phyloP scores from a whole-genome alignment of 2,113 vertebrate genomes.

The Phaethon lepturus region DNA sequence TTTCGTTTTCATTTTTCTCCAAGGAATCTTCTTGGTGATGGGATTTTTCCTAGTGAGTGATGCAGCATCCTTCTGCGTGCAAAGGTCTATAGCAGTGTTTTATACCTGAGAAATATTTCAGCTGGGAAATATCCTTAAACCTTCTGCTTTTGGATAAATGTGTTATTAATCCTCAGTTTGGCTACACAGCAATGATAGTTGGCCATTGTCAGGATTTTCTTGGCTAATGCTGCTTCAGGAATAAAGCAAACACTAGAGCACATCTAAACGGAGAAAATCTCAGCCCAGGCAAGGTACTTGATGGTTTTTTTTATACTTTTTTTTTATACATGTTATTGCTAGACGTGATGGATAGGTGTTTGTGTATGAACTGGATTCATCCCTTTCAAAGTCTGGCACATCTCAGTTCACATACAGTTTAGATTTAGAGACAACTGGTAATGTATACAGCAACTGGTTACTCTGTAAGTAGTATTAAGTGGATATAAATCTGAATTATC shows the following conservation, averaged over 20 bases:
- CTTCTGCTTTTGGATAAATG: slow-evolving; percentile 39
- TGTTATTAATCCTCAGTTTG: slow-evolving; percentile 16
- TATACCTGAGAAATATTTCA: slow-evolving; percentile 42
- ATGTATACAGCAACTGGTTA: not conserved
- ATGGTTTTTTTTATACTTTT: not conserved
- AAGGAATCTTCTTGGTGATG: not conserved
- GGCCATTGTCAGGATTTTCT: not conserved
- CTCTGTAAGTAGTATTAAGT: not conserved
- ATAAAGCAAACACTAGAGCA: not conserved
- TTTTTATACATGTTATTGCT: not conserved
- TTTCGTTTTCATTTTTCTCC: not conserved
- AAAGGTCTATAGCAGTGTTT: slow-evolving; percentile 16
- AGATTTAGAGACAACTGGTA: not conserved
- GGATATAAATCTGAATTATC: not conserved
- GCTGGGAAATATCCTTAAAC: not conserved
- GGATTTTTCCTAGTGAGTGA: not conserved
- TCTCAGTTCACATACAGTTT: not conserved
- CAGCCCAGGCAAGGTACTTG: not conserved
- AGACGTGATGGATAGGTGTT: not conserved
- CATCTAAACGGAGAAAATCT: not conserved
- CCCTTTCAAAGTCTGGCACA: not conserved
- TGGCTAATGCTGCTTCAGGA: not conserved
- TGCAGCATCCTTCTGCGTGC: not conserved
- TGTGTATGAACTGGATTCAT: not conserved
- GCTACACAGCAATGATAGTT: not conserved